Evolutionary conservation across 2,113 vertebrate genomes (phyloP), one percentile per base, ranked within the genome.

Genomic region (Hemichromis elongatus): DNA sequence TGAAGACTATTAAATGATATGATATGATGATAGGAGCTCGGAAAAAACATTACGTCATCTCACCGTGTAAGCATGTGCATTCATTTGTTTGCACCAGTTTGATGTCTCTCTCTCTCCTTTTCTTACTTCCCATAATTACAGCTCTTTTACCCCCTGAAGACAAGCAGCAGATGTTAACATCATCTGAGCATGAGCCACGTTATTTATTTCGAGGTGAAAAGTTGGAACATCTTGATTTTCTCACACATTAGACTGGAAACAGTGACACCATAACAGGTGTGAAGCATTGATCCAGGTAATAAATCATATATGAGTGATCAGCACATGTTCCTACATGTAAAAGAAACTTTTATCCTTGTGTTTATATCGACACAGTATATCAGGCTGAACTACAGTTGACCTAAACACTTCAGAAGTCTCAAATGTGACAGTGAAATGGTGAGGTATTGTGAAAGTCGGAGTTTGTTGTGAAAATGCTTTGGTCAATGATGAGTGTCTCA

Each of bases 381-480:
- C 81, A 82, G 68, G 40, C 8, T 92, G 79, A 93, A 87, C 78
- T 87, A 7, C 14, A 35, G 61, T 30, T 88, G 68, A 92, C 55
- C 86, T 80, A 14, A 56, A 78, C 28, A 24, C 30, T 91, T n/a
- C 70, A 59, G 50, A 88, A 52, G 11, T 33, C 59, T 26, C 30
- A 24, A 35, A 75, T 47, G 73, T 26, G 8, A 45, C 24, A 40
- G 6, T 30, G 40, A 50, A n/a, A 30, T 33, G 19, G 79, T 21
- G 3, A 56, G 21, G 21, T 12, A 26, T 80, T 86, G 59, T 73
- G 85, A 90, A 82, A 82, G 56, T 47, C 45, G 79, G 8, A 86
- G 86, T 92, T 93, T 93, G 90, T 85, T 92, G 86, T 92, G 92
- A 90, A 93, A 91, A 90, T 83, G 73, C 14, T 57, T 35, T 1